phyloP scores from a whole-genome alignment of 1,140 invertebrate species.

The Chymomyza costata region DNA sequence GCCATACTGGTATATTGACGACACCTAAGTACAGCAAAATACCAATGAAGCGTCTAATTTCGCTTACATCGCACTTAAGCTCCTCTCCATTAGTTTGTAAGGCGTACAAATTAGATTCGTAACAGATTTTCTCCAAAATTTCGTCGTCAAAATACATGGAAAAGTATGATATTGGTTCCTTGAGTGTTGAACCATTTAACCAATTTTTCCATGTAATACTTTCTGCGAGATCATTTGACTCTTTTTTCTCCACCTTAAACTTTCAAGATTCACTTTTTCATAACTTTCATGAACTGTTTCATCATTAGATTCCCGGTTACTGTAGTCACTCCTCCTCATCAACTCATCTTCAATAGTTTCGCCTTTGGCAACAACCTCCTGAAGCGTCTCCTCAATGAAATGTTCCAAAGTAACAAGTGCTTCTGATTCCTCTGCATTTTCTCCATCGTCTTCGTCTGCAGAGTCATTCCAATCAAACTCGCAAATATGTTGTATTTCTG shows the following conservation, averaged over 20 bases:
- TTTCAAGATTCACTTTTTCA: slow-evolving; percentile 1
- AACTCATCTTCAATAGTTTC: slow-evolving; percentile 5
- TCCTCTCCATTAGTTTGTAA: neutral
- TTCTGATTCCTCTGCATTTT: neutral
- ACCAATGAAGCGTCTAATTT: slow-evolving; percentile 11
- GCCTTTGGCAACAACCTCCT: neutral
- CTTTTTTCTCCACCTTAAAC: too few relatives aligned
- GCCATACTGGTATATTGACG: slow-evolving; percentile 7
- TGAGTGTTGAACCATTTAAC: neutral
- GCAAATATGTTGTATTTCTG: slow-evolving; percentile 1
- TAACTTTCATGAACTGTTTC: slow-evolving; percentile 9
- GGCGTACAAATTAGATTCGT: slow-evolving; percentile 9
- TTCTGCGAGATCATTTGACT: neutral
- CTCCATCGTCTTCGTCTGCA: neutral
- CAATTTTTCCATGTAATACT: neutral
- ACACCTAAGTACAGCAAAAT: slow-evolving; percentile 10
- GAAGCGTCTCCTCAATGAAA: slow-evolving; percentile 8
- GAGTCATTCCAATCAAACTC: slow-evolving; percentile 7
- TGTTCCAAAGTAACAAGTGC: neutral
- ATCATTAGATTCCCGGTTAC: slow-evolving; percentile 1
- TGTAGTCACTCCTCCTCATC: too few relatives aligned
- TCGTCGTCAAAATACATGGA: slow-evolving; percentile 5
- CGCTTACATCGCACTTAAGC: neutral
- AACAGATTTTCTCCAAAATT: slow-evolving; percentile 7
- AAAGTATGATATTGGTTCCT: slow-evolving; percentile 9